phyloP scores from a whole-genome alignment of 2,888 invertebrate genomes.

The Pycnomerus fuliginosus region DNA sequence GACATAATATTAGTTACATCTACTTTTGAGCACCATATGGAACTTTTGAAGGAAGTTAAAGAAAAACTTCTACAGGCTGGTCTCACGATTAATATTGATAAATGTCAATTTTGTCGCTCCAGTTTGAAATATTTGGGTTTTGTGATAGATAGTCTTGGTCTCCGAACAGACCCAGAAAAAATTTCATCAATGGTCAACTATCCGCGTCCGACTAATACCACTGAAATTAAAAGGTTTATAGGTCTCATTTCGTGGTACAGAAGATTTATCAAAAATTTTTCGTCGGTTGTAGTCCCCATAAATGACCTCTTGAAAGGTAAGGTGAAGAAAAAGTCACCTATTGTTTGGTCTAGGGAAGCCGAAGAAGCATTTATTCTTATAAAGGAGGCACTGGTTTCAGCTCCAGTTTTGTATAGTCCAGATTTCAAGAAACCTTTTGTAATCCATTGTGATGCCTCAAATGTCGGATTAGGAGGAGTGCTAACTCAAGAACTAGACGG shows the following conservation, averaged over 20 bases:
- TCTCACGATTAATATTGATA: neutral
- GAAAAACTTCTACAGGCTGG: neutral
- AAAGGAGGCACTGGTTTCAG: constrained; percentile 25
- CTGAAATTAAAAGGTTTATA: constrained; percentile 15
- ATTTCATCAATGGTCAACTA: constrained; percentile 19
- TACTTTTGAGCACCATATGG: neutral
- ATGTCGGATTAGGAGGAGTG: constrained; percentile 25
- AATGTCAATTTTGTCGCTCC: constrained; percentile 2
- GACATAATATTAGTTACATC: neutral
- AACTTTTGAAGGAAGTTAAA: neutral
- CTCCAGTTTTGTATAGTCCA: constrained; percentile 29
- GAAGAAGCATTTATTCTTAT: constrained; percentile 17
- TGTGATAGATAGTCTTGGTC: constrained; percentile 2
- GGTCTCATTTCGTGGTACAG: constrained; percentile 19
- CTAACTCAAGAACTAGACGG: constrained; percentile 23
- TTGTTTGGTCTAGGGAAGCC: constrained; percentile 24
- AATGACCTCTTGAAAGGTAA: too few relatives aligned
- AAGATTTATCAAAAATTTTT: constrained; percentile 16
- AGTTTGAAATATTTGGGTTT: neutral
- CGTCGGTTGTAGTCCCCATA: constrained; percentile 10
- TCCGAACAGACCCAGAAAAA: constrained; percentile 16
- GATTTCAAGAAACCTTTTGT: constrained; percentile 26
- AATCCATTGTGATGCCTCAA: constrained; percentile 25
- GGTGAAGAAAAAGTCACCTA: constrained; percentile 22
- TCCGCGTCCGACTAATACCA: constrained; percentile 8